Evolutionary conservation across 2,113 vertebrate genomes (phyloP).

Genomic region (Dascyllus trimaculatus): DNA sequence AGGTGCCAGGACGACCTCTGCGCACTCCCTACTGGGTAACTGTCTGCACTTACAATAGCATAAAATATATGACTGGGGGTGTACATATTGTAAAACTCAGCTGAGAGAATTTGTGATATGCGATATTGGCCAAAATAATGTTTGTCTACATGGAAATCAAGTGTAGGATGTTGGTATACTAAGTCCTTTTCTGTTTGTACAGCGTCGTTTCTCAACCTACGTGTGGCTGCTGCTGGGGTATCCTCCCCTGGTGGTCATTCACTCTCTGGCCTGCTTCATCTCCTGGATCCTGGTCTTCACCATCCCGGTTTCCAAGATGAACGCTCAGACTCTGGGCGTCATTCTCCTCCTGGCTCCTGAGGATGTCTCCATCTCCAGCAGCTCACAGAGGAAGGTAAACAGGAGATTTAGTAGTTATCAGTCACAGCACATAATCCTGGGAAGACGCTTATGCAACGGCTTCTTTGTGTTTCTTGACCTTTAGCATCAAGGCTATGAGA

Average conservation of each 20-base stretch:
- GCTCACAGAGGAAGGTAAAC: slow-evolving; percentile 69
- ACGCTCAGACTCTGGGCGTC: slow-evolving; percentile 58
- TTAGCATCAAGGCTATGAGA: slow-evolving; percentile 76
- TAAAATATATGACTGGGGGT: not conserved
- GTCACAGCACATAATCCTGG: not conserved
- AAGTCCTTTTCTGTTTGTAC: not conserved
- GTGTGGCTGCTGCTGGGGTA: slow-evolving; percentile 87
- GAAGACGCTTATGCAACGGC: not conserved
- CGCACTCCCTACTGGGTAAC: slow-evolving; percentile 84
- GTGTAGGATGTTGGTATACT: accelerated
- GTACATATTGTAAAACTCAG: too few relatives aligned
- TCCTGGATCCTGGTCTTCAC: slow-evolving; percentile 87
- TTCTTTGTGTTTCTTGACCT: slow-evolving; percentile 10
- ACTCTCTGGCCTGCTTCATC: slow-evolving; percentile 82
- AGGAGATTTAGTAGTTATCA: not conserved
- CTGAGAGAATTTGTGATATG: not conserved
- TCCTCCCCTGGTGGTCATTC: slow-evolving; percentile 78
- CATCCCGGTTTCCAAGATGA: slow-evolving; percentile 87
- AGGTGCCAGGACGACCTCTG: slow-evolving; percentile 14
- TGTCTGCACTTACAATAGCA: not conserved
- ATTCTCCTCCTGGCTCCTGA: slow-evolving; percentile 85
- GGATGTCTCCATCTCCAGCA: slow-evolving; percentile 68
- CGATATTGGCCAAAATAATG: too few relatives aligned
- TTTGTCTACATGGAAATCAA: not conserved
- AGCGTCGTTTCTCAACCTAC: slow-evolving; percentile 72